Evolutionary conservation across 2,888 invertebrate genomes (phyloP).

Genomic region (Agrochola macilenta): DNA sequence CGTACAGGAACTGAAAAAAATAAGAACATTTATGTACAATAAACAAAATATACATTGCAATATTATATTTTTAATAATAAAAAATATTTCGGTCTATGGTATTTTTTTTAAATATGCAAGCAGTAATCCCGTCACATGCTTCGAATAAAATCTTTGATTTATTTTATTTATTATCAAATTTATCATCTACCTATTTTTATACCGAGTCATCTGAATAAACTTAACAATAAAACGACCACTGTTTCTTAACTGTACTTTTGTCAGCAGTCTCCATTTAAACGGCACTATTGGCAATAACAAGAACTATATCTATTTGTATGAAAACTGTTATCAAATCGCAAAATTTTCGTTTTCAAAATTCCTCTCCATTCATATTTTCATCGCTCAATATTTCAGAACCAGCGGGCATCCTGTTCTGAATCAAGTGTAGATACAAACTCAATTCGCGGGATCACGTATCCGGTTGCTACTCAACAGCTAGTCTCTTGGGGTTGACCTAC

Average conservation of each 20-base stretch:
- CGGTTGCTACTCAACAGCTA: constrained; percentile 42
- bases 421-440: constrained; percentile 47
- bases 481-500: constrained; percentile 31
- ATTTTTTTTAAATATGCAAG: not conserved
- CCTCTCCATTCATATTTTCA: constrained; percentile 13
- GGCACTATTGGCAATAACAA: not conserved
- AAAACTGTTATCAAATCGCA: not conserved
- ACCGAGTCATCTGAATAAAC: not conserved
- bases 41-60: not conserved
- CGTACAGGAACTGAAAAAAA: constrained; percentile 86
- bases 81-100: too few relatives aligned
- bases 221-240: not conserved
- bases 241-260: too few relatives aligned
- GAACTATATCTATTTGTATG: not conserved
- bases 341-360: not conserved
- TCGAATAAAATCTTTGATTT: not conserved
- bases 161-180: not conserved
- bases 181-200: too few relatives aligned
- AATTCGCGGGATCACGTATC: constrained; percentile 47
- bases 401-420: constrained; percentile 24
- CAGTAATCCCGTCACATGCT: not conserved
- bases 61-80: too few relatives aligned
- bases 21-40: constrained; percentile 5
- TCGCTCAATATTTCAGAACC: constrained; percentile 31
- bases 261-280: not conserved